Percentiles rank a stretch among this genome's conserved stretches.
Evolutionary conservation across 1,140 invertebrate genomes (phyloP).

Genomic region (Zaprionus lachaisei): DNA sequence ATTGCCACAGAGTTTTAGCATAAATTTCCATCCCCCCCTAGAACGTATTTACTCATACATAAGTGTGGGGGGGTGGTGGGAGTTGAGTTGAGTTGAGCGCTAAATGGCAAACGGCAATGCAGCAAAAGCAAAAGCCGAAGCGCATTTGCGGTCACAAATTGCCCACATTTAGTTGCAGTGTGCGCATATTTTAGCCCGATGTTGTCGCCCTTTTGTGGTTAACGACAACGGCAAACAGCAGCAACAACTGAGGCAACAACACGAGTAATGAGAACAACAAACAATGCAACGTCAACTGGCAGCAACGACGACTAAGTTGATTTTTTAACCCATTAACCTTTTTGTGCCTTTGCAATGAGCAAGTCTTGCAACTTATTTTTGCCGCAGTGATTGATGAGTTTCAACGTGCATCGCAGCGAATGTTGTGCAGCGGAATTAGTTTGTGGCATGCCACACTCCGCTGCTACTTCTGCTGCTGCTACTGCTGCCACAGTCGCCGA

Average conservation of each 20-base stretch:
- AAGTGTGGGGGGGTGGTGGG: background rate
- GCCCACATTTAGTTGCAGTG: conserved; percentile 71
- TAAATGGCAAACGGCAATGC: conserved; percentile 44
- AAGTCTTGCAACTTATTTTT: conserved; percentile 46
- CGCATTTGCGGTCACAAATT: conserved; percentile 71
- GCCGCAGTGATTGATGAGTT: conserved; percentile 67
- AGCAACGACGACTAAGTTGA: conserved; percentile 55
- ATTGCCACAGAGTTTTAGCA: conserved; percentile 56
- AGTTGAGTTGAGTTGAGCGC: conserved; percentile 43
- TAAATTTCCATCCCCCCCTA: conserved; percentile 53
- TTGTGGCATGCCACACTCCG: conserved; percentile 47
- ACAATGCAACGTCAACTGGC: conserved; percentile 59
- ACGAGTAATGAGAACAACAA: conserved; percentile 28
- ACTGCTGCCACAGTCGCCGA: background rate
- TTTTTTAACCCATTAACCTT: conserved; percentile 78
- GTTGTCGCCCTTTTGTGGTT: conserved; percentile 44
- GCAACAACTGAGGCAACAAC: conserved; percentile 2
- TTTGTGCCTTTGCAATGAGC: conserved; percentile 44
- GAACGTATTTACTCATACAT: background rate
- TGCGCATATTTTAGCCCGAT: conserved; percentile 69
- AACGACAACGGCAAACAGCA: conserved; percentile 18
- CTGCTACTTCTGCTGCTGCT: conserved; percentile 19
- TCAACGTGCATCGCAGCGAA: background rate
- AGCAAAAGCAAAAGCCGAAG: conserved; percentile 23
- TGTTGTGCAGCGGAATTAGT: conserved; percentile 56